Base-by-base conservation (phyloP, 2,888 invertebrate genomes). In the Metopia argyrocephala region DNA sequence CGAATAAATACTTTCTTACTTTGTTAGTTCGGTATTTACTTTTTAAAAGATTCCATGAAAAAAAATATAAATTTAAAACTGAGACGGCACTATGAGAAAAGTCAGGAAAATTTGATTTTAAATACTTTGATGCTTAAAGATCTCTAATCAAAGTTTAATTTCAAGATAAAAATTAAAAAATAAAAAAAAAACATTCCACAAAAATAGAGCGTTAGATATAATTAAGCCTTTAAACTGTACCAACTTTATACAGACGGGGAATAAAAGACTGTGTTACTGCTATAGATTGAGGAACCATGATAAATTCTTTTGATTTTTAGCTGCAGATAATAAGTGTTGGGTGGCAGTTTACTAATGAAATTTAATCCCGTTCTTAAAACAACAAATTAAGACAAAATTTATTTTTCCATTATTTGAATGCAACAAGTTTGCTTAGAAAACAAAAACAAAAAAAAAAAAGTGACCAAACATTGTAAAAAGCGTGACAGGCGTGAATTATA, bases 401-500 rank as follows among this genome's bases (percentile, higher is more conserved):
- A 69, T 62, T 20, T 31, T 48, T 69, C 31, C 62, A 69, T 62
- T 64, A 68, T 61, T 75, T 31, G 54, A 68, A 76, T 76, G 61
- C 61, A 75, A 61, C 59, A 68, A 54, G 45, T 38, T 38, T 38
- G 12, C 3, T 15, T 31, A 18, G n/a, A n/a, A n/a, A n/a, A n/a
- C n/a, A n/a, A n/a, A n/a, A n/a, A n/a, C n/a, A n/a, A n/a, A n/a
- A n/a, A n/a, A n/a, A n/a, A n/a, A 23, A 61, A 66, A 68, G 61
- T 48, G 20, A 54, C 54, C n/a, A 59, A 61, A 54, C 48, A 7
- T 59, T 61, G 48, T 9, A 28, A 54, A 20, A 80, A 83, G 82
- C 83, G 83, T 84, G 84, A 83, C 82, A 83, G 84, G 76, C 82
- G 76, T 83, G 82, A 82, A 82, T 83, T 83, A 83, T 76, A 76